Evolutionary conservation across 2,113 vertebrate genomes (phyloP).

Genomic region (Elgaria multicarinata): DNA sequence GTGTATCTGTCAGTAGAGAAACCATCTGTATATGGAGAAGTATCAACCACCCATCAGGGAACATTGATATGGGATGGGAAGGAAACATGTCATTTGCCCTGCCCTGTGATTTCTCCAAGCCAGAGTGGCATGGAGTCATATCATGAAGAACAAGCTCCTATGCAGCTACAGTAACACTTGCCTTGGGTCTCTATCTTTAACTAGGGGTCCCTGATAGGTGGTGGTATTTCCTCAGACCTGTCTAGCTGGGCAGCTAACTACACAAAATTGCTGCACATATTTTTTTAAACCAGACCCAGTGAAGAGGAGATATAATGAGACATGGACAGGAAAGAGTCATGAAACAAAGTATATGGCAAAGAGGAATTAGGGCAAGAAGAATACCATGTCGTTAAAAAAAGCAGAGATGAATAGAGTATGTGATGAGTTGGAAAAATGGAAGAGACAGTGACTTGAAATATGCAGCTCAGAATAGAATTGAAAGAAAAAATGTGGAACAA

Average conservation of each 20-base stretch:
- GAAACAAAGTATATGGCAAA: background rate
- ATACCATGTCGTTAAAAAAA: background rate
- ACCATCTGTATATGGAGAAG: background rate
- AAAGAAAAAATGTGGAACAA: background rate
- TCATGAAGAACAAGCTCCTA: background rate
- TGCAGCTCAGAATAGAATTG: conserved; percentile 1
- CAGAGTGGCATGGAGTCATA: background rate
- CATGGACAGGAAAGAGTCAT: background rate
- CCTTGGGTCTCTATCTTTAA: background rate
- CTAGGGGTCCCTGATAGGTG: background rate
- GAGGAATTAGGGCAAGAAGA: conserved; percentile 10
- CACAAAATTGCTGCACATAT: background rate
- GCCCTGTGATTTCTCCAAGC: background rate
- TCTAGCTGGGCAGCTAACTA: background rate
- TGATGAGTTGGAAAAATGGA: conserved; percentile 3
- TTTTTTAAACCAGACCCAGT: background rate
- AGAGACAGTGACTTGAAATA: conserved; percentile 13
- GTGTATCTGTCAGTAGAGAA: background rate
- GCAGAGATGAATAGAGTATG: background rate
- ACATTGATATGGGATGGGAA: background rate
- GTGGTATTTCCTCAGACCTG: background rate
- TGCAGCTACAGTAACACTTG: background rate
- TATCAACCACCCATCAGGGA: background rate
- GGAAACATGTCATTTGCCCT: background rate
- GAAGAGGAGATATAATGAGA: background rate